Evolutionary conservation across 2,113 vertebrate genomes (phyloP), one percentile per base, ranked within the genome.

Genomic region (Gymnogyps californianus): DNA sequence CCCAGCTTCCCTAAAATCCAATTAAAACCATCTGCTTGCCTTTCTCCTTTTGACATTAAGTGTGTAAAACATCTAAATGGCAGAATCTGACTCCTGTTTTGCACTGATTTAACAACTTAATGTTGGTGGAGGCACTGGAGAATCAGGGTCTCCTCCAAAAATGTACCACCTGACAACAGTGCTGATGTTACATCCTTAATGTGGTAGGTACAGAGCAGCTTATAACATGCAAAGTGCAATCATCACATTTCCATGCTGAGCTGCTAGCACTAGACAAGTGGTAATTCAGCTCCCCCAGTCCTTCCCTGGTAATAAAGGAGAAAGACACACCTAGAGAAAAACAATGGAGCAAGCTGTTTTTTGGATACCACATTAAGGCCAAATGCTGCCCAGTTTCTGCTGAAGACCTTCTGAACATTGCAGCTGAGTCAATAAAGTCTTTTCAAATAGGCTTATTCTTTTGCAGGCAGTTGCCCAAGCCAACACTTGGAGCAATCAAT

Each of bases 351-450:
- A 91, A 82, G 65, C 36, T 84, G 65, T n/a, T 0, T 87, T 93
- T 92, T 89, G 91, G 80, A 79, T 65, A 84, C 21, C 17, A 19
- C 36, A 57, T 83, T 89, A 82, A 71, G 38, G 51, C 52, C 79
- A 69, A 89, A 65, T 57, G 74, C 31, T 0, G 1, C 69, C 29
- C 44, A 46, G 28, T 19, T 22, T 92, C 70, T 66, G 57, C 38
- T 69, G 86, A 91, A 93, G 80, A 95, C 28, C n/a, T 92, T 74
- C 62, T 71, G 65, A 95, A 59, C 10, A 4, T 44, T 95, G 72
- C 94, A 93, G 65, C 86, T 91, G 83, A 92, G 94, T 92, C 91
- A 95, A 72, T 65, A 92, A 65, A 13, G 28, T 34, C 40, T 84
- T 95, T 87, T 91, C 57, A 87, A 49, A 87, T 71, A 1, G 2